These are phyloP conservation scores for Drosophila kambysellisi DNA, from an alignment of 2,888 invertebrate genomes.

Conservation along the genomic window DNA sequence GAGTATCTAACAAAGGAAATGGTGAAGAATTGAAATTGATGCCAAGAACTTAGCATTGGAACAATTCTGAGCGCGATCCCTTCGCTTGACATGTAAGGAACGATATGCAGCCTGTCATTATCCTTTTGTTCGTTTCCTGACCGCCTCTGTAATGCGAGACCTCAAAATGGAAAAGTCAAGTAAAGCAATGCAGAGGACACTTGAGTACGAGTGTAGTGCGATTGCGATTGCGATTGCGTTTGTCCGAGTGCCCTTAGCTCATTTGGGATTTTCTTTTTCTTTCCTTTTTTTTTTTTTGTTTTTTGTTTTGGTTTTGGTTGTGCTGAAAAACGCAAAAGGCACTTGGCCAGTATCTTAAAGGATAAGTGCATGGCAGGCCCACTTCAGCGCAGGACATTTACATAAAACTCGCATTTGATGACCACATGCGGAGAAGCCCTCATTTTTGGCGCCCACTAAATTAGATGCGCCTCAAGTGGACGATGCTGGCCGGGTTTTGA, in stretches of 20 bases:
- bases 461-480: slow-evolving; percentile 60
- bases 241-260: slow-evolving; percentile 20
- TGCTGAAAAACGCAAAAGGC: slow-evolving; percentile 19
- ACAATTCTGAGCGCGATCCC: slow-evolving; percentile 29
- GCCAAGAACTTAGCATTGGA: slow-evolving; percentile 13
- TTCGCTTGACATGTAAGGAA: slow-evolving; percentile 39
- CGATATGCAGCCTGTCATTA: slow-evolving; percentile 47
- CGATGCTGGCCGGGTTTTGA: slow-evolving; percentile 26
- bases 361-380: slow-evolving; percentile 52
- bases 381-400: slow-evolving; percentile 64
- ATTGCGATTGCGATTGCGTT: neutral
- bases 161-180: slow-evolving; percentile 7
- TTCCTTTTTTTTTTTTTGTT: neutral
- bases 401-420: slow-evolving; percentile 68
- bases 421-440: slow-evolving; percentile 30
- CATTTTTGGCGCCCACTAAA: slow-evolving; percentile 55
- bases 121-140: slow-evolving; percentile 54
- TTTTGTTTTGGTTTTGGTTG: neutral
- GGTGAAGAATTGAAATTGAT: slow-evolving; percentile 41
- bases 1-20: slow-evolving; percentile 20
- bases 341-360: slow-evolving; percentile 53
- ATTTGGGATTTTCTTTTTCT: slow-evolving; percentile 16
- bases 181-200: slow-evolving; percentile 10
- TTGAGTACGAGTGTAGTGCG: slow-evolving; percentile 31
- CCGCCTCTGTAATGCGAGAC: slow-evolving; percentile 53